phyloP scores from a whole-genome alignment of 2,113 vertebrate species.

The Tenrec ecaudatus region DNA sequence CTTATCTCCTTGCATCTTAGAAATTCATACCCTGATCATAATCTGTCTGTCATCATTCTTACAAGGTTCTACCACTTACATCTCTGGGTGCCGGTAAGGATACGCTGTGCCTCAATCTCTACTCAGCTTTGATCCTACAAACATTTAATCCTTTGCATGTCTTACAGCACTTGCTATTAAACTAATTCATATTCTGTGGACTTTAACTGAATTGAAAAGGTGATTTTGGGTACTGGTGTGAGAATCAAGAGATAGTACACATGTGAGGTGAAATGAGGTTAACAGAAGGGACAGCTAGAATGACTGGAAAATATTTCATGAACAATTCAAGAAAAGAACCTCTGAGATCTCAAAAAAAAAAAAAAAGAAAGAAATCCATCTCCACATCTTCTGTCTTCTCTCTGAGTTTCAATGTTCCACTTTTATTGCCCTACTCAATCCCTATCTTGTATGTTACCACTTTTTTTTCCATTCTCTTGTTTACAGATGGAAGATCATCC shows the following conservation, averaged over 20 bases:
- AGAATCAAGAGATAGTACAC: not conserved
- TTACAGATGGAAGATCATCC: not conserved
- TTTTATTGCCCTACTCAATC: not conserved
- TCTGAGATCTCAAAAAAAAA: not conserved
- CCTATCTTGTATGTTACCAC: not conserved
- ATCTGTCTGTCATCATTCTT: not conserved
- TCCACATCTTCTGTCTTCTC: not conserved
- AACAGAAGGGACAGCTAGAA: not conserved
- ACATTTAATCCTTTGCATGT: not conserved
- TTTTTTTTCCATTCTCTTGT: not conserved
- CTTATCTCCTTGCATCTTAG: not conserved
- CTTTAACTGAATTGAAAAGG: not conserved
- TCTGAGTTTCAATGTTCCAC: not conserved
- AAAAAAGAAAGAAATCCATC: too few relatives aligned
- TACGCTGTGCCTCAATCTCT: not conserved
- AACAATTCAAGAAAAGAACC: not conserved
- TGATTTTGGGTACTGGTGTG: not conserved
- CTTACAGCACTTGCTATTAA: not conserved
- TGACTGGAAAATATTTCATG: not conserved
- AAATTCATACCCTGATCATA: not conserved
- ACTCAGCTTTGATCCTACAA: not conserved
- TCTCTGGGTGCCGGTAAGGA: not conserved
- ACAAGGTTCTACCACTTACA: not conserved
- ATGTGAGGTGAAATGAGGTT: not conserved
- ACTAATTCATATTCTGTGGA: not conserved